These are phyloP conservation scores for Grus americana DNA, from an alignment of 2,113 vertebrate genomes.

Conservation along the genomic window DNA sequence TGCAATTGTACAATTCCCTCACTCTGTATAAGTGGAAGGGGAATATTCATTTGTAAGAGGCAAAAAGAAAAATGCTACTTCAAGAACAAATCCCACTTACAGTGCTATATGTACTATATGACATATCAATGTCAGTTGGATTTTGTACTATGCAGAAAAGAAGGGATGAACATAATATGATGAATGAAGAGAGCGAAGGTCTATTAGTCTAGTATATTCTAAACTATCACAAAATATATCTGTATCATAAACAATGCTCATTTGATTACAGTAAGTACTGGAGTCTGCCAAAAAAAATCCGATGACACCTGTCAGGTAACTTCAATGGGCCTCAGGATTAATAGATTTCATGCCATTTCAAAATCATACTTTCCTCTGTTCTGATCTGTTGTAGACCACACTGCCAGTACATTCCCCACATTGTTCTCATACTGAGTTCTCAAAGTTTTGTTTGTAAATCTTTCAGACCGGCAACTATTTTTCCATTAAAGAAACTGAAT, in stretches of 20 bases:
- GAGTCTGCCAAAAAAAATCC: neutral
- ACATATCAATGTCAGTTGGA: neutral
- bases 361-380: neutral
- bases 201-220: neutral
- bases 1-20: neutral
- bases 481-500: neutral
- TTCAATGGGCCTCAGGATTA: neutral
- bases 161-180: neutral
- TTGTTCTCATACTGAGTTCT: neutral
- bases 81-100: neutral
- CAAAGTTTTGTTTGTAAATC: neutral
- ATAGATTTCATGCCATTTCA: neutral
- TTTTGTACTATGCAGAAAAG: neutral
- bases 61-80: neutral
- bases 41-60: neutral
- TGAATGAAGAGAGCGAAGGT: too few relatives aligned
- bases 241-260: neutral
- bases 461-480: neutral
- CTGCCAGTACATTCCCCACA: neutral
- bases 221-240: neutral
- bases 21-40: neutral
- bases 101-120: neutral
- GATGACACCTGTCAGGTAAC: neutral
- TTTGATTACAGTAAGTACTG: neutral
- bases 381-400: rapidly evolving